phyloP scores from a whole-genome alignment of 2,113 vertebrate genomes.

The Rhinoderma darwinii region DNA sequence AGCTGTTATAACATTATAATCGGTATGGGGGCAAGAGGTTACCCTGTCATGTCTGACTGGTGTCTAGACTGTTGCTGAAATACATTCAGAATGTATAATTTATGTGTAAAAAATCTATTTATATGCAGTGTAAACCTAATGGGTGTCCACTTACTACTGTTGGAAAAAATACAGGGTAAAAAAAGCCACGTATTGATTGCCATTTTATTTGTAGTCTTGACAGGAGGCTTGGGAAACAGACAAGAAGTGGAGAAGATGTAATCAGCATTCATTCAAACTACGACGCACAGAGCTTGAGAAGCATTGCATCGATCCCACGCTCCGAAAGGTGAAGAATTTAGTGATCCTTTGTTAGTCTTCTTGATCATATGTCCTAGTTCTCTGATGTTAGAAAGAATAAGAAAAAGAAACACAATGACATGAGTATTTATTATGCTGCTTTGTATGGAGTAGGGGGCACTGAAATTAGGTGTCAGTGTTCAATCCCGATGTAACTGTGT shows the following conservation, averaged over 20 bases:
- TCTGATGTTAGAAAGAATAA: background rate
- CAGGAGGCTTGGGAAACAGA: constrained; percentile 38
- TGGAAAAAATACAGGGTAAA: background rate
- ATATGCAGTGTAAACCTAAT: background rate
- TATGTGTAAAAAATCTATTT: background rate
- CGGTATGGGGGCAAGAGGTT: background rate
- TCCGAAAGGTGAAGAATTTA: constrained; percentile 76
- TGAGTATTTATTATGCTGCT: background rate
- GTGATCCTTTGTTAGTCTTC: background rate
- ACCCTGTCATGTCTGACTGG: background rate
- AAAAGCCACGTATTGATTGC: constrained; percentile 12
- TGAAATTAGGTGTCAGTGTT: background rate
- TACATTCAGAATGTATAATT: constrained; percentile 3
- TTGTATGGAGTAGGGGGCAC: background rate
- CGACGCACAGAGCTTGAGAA: constrained; percentile 70
- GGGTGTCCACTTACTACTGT: background rate
- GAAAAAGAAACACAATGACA: background rate
- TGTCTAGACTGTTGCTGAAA: background rate
- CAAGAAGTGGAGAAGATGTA: constrained; percentile 73
- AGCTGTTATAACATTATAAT: background rate
- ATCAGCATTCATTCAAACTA: constrained; percentile 69
- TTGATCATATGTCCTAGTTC: background rate
- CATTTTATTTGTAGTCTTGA: constrained; percentile 34
- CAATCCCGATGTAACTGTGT: background rate
- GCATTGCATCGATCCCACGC: constrained; percentile 55